phyloP scores from a whole-genome alignment of 2,113 vertebrate genomes.

The Myotis brandtii region DNA sequence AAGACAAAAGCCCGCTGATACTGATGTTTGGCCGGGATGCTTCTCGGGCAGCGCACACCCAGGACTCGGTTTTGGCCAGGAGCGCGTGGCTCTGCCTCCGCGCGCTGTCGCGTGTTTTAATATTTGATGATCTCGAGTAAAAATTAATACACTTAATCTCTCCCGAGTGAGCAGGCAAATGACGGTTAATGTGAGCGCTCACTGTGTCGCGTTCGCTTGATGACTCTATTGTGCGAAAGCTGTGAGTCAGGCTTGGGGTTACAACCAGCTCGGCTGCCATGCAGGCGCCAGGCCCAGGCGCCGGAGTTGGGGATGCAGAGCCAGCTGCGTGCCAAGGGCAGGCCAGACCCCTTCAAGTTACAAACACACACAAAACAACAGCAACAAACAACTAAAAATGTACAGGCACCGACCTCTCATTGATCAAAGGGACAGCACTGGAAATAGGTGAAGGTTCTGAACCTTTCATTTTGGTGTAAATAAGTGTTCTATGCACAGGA shows the following conservation, averaged over 20 bases:
- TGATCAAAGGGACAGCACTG: constrained; percentile 77
- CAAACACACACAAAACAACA: constrained; percentile 24
- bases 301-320: constrained; percentile 80
- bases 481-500: constrained; percentile 66
- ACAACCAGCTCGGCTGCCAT: constrained; percentile 86
- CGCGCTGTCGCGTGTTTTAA: constrained; percentile 86
- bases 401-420: constrained; percentile 79
- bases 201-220: constrained; percentile 89
- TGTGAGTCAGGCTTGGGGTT: constrained; percentile 88
- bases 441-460: constrained; percentile 79
- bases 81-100: constrained; percentile 65
- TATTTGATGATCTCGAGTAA: constrained; percentile 90
- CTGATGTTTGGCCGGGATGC: too few species aligned
- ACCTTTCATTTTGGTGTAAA: constrained; percentile 78
- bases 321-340: constrained; percentile 74
- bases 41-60: too few species aligned
- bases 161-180: constrained; percentile 89
- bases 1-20: not conserved
- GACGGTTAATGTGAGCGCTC: constrained; percentile 89
- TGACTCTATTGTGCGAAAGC: constrained; percentile 87
- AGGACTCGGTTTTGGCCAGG: constrained; percentile 72
- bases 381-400: constrained; percentile 61
- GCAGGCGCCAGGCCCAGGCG: not conserved
- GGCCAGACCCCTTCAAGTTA: constrained; percentile 78
- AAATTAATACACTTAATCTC: constrained; percentile 90